Evolutionary conservation across 2,113 vertebrate genomes (phyloP).

Genomic region (Anhinga anhinga): DNA sequence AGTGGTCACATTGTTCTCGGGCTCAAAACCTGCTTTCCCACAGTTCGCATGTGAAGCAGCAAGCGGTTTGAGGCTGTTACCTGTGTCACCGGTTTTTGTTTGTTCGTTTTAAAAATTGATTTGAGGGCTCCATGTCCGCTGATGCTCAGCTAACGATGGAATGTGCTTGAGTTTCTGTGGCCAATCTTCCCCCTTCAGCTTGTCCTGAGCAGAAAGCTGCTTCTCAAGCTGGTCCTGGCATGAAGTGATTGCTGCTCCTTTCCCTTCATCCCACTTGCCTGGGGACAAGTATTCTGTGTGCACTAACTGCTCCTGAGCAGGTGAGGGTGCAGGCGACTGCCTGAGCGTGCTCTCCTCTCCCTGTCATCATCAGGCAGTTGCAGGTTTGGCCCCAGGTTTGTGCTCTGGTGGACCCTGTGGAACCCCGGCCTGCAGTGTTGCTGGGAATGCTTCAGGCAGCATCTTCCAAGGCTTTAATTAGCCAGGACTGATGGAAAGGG

Average conservation of each 20-base stretch:
- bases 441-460: background rate
- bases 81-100: background rate
- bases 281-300: fast-evolving
- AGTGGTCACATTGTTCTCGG: fast-evolving
- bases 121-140: background rate
- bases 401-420: background rate
- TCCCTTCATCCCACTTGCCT: background rate
- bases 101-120: background rate
- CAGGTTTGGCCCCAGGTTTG: background rate
- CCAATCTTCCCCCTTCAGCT: background rate
- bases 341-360: background rate
- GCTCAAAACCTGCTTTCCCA: background rate
- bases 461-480: background rate
- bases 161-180: background rate
- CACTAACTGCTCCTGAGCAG: fast-evolving
- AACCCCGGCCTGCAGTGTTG: background rate
- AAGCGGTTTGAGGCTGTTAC: background rate
- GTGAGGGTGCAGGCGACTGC: background rate
- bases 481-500: background rate
- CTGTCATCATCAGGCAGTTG: background rate
- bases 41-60: background rate
- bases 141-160: background rate
- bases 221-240: background rate
- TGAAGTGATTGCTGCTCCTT: background rate
- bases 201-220: background rate